Conservation (phyloP, 2,797 vertebrate species). For the Clarias pachynema region DNA sequence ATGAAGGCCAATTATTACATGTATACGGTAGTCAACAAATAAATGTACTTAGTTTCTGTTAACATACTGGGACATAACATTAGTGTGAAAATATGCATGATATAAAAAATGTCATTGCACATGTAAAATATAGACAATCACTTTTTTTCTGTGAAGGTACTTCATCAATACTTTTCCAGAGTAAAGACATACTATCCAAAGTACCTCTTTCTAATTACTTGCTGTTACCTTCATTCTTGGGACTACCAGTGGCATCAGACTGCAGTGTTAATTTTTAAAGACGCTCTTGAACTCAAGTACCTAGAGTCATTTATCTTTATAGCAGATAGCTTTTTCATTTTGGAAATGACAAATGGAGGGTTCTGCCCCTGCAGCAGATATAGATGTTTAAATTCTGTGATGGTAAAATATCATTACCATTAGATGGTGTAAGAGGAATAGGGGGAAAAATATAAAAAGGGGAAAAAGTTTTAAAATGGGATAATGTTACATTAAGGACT, state of each 20-base stretch:
- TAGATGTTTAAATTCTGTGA: not conserved
- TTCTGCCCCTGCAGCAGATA: not conserved
- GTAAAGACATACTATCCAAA: not conserved
- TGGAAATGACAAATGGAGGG: not conserved
- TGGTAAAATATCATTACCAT: conserved; percentile 7
- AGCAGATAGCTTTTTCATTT: not conserved
- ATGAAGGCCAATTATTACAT: not conserved
- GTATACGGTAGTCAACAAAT: not conserved
- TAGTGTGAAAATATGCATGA: not conserved
- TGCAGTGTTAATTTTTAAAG: not conserved
- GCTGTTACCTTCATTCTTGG: not conserved
- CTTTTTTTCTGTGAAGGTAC: not conserved
- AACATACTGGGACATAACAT: not conserved
- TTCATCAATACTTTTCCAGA: not conserved
- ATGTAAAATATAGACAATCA: not conserved
- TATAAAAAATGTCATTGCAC: not conserved
- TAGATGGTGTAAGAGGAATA: not conserved
- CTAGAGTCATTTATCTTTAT: not conserved
- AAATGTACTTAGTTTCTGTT: not conserved
- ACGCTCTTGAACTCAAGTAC: not conserved
- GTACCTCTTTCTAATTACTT: too few species aligned
- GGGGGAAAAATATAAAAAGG: not conserved
- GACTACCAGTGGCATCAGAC: not conserved
- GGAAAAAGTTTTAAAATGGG: not conserved
- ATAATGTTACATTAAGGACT: not conserved